These are phyloP conservation scores for Lasioglossum leucozonium DNA, from an alignment of 2,888 invertebrate species.

Conservation along the genomic window DNA sequence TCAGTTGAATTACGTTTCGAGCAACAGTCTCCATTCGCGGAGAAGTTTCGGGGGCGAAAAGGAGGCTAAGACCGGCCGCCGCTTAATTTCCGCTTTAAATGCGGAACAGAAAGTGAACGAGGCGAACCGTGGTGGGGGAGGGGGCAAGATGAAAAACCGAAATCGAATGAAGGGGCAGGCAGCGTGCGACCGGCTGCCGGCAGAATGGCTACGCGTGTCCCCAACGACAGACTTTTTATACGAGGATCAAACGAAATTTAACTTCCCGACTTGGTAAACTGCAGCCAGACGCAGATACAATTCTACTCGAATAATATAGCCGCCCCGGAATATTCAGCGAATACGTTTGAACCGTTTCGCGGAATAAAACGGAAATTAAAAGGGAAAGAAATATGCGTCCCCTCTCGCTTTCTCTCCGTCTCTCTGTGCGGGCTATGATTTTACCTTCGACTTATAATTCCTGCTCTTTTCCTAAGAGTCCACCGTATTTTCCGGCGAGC, in stretches of 20 bases:
- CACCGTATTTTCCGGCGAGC: neutral
- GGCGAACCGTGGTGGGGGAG: slow-evolving; percentile 13
- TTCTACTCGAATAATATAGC: neutral
- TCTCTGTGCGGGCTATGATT: neutral
- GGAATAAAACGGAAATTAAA: slow-evolving; percentile 1
- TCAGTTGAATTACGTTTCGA: slow-evolving; percentile 62
- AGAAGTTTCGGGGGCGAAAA: slow-evolving; percentile 20
- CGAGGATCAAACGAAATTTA: slow-evolving; percentile 24
- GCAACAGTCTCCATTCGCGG: slow-evolving; percentile 47
- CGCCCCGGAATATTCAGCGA: neutral
- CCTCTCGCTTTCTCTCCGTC: too few species aligned
- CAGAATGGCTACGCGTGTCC: slow-evolving; percentile 24
- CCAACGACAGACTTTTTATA: slow-evolving; percentile 21
- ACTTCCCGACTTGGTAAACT: neutral
- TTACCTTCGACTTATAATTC: neutral
- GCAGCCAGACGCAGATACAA: neutral
- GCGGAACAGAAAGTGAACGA: slow-evolving; percentile 52
- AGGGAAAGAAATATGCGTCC: neutral
- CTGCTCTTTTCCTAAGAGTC: neutral
- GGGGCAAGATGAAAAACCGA: slow-evolving; percentile 56
- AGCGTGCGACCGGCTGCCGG: neutral
- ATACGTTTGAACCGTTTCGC: neutral
- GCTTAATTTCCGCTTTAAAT: slow-evolving; percentile 72
- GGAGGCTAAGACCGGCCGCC: slow-evolving; percentile 24
- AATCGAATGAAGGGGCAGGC: slow-evolving; percentile 57